A percentile compares a stretch with the other conserved stretches of the same genome.
phyloP scores from a whole-genome alignment of 92 coral and sea anemone genomes.

The Palythoa grandiflora region DNA sequence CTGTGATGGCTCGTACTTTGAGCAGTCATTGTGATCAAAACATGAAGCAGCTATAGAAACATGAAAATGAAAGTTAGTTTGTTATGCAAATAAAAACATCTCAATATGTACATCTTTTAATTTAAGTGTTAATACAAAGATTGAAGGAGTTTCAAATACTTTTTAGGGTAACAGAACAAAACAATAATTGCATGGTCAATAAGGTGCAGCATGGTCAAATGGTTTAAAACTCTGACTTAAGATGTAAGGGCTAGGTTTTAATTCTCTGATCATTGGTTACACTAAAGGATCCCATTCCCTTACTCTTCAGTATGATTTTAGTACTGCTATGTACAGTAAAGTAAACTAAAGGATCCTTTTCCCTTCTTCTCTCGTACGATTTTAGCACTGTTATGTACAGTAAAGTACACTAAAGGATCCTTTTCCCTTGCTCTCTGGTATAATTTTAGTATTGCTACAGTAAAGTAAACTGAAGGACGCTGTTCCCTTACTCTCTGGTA shows the following conservation, averaged over 20 bases:
- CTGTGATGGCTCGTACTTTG: conserved; percentile 23
- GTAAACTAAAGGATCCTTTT: background rate
- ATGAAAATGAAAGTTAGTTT: background rate
- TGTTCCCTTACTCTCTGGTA: conserved; percentile 26
- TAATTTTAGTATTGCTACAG: background rate
- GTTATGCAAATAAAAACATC: background rate
- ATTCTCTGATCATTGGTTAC: too few relatives aligned
- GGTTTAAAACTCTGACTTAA: too few relatives aligned
- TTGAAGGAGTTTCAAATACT: too few relatives aligned
- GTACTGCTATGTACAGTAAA: too few relatives aligned
- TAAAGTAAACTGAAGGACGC: too few relatives aligned
- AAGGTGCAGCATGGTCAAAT: too few relatives aligned
- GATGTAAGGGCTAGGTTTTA: too few relatives aligned
- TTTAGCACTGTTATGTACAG: background rate
- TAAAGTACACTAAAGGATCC: too few relatives aligned
- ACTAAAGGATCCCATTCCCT: background rate
- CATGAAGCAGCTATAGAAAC: conserved; percentile 30
- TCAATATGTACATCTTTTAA: background rate
- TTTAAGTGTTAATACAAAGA: background rate
- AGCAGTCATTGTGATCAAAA: conserved; percentile 35
- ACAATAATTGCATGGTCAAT: too few relatives aligned
- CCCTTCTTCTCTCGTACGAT: conserved; percentile 30
- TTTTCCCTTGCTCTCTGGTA: conserved; percentile 33
- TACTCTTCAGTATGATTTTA: conserved; percentile 28
- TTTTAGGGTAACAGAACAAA: too few relatives aligned